Conservation (phyloP, 1,140 invertebrate species). For the Drosophila nikananu region DNA sequence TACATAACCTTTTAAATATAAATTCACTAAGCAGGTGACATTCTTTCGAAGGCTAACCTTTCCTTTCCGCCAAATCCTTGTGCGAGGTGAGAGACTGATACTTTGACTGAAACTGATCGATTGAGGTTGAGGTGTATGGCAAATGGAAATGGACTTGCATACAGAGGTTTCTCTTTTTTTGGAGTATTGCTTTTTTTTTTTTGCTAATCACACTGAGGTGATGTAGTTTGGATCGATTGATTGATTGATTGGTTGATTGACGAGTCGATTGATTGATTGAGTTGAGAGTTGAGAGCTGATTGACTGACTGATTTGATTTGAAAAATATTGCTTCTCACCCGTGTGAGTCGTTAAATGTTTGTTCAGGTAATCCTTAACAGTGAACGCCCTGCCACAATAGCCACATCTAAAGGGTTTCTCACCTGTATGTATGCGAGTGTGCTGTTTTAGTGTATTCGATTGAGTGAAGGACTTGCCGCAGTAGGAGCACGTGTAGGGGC, state of each 20-base stretch:
- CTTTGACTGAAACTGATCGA: slow-evolving; percentile 25
- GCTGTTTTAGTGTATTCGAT: slow-evolving; percentile 85
- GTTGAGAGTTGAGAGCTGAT: slow-evolving; percentile 73
- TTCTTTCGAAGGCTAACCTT: not conserved
- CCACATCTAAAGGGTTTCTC: slow-evolving; percentile 85
- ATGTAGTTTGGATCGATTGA: slow-evolving; percentile 49
- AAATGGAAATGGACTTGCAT: slow-evolving; percentile 78
- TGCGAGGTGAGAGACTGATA: slow-evolving; percentile 44
- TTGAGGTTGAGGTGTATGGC: slow-evolving; percentile 60
- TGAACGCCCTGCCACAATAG: slow-evolving; percentile 85
- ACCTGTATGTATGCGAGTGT: slow-evolving; percentile 85
- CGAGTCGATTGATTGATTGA: slow-evolving; percentile 64
- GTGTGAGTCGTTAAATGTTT: slow-evolving; percentile 86
- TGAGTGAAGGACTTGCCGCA: slow-evolving; percentile 91
- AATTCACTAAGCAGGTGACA: not conserved
- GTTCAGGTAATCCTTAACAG: slow-evolving; percentile 85
- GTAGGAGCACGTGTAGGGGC: slow-evolving; percentile 88
- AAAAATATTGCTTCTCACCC: slow-evolving; percentile 85
- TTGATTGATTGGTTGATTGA: slow-evolving; percentile 57
- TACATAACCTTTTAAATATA: not conserved
- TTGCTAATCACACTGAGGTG: slow-evolving; percentile 41
- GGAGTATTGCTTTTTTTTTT: slow-evolving; percentile 39
- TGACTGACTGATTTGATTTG: slow-evolving; percentile 84
- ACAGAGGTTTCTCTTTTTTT: slow-evolving; percentile 48
- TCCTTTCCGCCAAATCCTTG: not conserved